phyloP scores from a whole-genome alignment of 2,113 vertebrate genomes.

The Macrotis lagotis region DNA sequence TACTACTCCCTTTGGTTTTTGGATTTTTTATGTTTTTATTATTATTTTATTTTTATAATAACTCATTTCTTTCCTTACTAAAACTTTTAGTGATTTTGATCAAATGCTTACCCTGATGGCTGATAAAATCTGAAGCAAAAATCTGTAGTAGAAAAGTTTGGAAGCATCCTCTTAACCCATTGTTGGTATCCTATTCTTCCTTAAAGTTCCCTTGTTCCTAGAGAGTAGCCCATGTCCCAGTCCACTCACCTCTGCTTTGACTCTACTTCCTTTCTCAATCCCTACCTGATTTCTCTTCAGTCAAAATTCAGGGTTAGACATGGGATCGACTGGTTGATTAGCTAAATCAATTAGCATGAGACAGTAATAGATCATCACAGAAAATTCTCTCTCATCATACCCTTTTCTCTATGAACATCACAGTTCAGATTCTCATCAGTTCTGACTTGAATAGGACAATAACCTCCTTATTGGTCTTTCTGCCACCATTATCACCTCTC shows the following conservation, averaged over 20 bases:
- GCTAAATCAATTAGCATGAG: background rate
- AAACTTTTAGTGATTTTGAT: background rate
- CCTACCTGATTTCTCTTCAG: background rate
- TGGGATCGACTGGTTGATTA: background rate
- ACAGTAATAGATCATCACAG: background rate
- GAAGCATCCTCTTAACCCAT: background rate
- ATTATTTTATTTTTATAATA: background rate
- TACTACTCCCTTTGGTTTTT: background rate
- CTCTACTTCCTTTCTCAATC: background rate
- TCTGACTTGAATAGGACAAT: background rate
- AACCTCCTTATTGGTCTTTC: background rate
- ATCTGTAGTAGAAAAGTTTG: background rate
- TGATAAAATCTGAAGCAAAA: background rate
- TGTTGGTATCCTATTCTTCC: background rate
- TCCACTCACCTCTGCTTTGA: background rate
- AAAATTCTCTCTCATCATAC: background rate
- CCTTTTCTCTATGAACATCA: background rate
- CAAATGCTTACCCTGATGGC: background rate
- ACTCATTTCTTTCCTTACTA: background rate
- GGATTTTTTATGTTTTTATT: background rate
- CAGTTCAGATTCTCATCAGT: background rate
- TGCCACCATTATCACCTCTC: background rate
- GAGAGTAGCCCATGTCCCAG: background rate
- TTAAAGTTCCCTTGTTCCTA: background rate
- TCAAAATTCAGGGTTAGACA: background rate